Conservation (phyloP, 1,140 invertebrate genomes). For the Panagrolaimus sp. region DNA sequence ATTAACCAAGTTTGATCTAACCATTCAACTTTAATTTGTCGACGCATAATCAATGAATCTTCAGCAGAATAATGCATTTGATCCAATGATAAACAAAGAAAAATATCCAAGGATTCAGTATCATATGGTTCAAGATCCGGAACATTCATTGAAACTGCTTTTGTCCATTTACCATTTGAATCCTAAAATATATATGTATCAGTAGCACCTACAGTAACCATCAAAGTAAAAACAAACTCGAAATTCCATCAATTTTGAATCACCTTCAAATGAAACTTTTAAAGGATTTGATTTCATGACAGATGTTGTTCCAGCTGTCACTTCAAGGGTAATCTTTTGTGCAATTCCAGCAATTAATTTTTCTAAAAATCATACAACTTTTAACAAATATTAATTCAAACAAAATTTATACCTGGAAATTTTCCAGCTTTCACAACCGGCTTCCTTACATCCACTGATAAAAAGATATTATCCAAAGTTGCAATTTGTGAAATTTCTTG, state of each 20-base stretch:
- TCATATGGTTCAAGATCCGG: conserved; percentile 21
- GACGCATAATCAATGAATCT: conserved; percentile 19
- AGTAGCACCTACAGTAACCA: not conserved
- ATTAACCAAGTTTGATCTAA: conserved; percentile 33
- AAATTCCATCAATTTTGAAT: conserved; percentile 33
- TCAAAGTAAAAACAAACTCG: conserved; percentile 28
- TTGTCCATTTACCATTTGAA: conserved; percentile 29
- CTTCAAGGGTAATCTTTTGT: conserved; percentile 32
- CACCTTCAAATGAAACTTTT: conserved; percentile 24
- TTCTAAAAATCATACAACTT: too few relatives aligned
- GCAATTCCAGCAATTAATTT: conserved; percentile 36
- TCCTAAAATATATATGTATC: conserved; percentile 23
- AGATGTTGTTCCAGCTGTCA: conserved; percentile 40
- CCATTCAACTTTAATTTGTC: conserved; percentile 47
- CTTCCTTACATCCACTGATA: conserved; percentile 28
- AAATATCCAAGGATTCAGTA: conserved; percentile 26
- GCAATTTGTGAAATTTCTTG: conserved; percentile 5
- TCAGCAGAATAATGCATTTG: conserved; percentile 38
- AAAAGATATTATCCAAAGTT: conserved; percentile 11
- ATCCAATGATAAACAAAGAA: conserved; percentile 32
- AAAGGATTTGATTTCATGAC: conserved; percentile 19
- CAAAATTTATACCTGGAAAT: conserved; percentile 7
- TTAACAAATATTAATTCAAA: conserved; percentile 15
- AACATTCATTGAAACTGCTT: conserved; percentile 15
- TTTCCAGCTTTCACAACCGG: conserved; percentile 27